These are phyloP conservation scores for Tamias sibiricus DNA, from an alignment of 2,113 vertebrate species.

Conservation along the genomic window DNA sequence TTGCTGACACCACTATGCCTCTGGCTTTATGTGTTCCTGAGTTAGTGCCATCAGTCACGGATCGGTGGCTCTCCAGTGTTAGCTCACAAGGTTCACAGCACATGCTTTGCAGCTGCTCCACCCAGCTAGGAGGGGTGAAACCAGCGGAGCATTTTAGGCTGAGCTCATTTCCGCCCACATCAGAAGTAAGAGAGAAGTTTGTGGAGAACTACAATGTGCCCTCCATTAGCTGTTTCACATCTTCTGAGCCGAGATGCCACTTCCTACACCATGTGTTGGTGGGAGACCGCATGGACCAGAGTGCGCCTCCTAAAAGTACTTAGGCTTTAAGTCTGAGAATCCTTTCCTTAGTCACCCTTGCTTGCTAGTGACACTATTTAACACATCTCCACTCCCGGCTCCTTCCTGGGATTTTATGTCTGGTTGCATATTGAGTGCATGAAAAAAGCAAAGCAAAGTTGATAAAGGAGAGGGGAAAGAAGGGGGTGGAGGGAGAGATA, in stretches of 20 bases:
- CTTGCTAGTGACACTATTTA: neutral
- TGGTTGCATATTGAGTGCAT: fast-evolving
- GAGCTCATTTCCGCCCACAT: constrained; percentile 76
- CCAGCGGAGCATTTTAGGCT: neutral
- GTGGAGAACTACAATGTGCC: neutral
- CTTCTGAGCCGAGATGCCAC: neutral
- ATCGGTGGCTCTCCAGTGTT: neutral
- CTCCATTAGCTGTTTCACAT: constrained; percentile 22
- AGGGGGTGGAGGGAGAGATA: fast-evolving
- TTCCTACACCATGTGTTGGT: neutral
- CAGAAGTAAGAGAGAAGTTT: constrained; percentile 37
- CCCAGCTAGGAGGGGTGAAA: neutral
- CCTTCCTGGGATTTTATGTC: neutral
- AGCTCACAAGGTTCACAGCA: neutral
- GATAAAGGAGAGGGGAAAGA: no score
- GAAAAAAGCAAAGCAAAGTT: neutral
- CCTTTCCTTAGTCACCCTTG: neutral
- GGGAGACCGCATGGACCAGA: neutral
- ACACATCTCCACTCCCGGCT: fast-evolving
- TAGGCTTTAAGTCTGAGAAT: neutral
- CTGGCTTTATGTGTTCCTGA: fast-evolving
- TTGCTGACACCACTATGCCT: fast-evolving
- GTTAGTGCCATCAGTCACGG: neutral
- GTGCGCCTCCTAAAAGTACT: neutral
- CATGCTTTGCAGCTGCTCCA: constrained; percentile 55